Evolutionary conservation across 2,113 vertebrate species (phyloP).

Genomic region (Antigone vipio): DNA sequence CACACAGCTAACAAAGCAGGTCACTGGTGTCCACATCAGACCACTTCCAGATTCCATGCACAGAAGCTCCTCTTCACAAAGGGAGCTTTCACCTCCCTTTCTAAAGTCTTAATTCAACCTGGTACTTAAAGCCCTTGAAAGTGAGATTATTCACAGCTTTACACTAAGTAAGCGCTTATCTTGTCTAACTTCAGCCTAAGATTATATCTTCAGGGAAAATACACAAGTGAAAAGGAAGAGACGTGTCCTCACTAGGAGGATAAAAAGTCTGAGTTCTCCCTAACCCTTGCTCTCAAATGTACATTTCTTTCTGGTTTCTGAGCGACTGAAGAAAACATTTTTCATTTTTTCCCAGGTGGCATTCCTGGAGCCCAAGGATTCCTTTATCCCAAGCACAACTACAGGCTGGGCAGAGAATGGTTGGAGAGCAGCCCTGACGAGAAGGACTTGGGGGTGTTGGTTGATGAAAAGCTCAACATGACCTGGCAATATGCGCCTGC

Average conservation of each 20-base stretch:
- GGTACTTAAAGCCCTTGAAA: background rate
- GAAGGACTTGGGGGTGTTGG: too few species aligned
- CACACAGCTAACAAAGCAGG: background rate
- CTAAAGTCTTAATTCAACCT: background rate
- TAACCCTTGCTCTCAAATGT: background rate
- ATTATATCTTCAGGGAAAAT: background rate
- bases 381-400: too few species aligned
- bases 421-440: too few species aligned
- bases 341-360: background rate
- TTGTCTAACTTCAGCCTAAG: background rate
- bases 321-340: background rate
- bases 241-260: background rate
- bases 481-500: too few species aligned
- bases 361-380: background rate
- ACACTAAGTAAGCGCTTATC: background rate
- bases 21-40: background rate
- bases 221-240: background rate
- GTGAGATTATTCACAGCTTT: background rate
- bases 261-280: background rate
- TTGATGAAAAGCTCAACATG: too few species aligned
- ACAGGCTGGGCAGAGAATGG: too few species aligned
- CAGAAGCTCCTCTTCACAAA: background rate
- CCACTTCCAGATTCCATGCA: background rate
- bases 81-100: background rate
- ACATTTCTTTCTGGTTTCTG: background rate